Conservation (phyloP, 1,140 invertebrate genomes). For the Globodera ellingtonae region DNA sequence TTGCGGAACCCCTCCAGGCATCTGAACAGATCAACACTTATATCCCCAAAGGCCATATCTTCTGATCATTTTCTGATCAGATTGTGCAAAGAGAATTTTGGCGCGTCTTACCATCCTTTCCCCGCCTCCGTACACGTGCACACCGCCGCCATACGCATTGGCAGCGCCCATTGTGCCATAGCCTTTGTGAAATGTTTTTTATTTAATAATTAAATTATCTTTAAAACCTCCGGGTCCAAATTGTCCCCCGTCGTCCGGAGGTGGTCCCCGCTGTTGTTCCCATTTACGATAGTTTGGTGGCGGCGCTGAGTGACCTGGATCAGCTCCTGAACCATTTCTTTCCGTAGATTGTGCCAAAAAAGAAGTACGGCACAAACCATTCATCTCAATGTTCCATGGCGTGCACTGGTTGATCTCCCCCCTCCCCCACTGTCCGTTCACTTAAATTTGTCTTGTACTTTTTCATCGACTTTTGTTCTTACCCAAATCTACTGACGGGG, state of each 20-base stretch:
- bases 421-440: slow-evolving; percentile 27
- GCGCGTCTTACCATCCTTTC: slow-evolving; percentile 1
- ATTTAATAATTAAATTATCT: not conserved
- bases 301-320: slow-evolving; percentile 7
- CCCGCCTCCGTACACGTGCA: slow-evolving; percentile 11
- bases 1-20: slow-evolving; percentile 1
- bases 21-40: not conserved
- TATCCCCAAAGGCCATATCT: not conserved
- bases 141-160: not conserved
- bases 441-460: not conserved
- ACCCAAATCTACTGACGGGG: not conserved
- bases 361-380: not conserved
- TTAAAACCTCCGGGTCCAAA: not conserved
- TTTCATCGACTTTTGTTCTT: not conserved
- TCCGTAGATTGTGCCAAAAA: not conserved
- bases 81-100: not conserved
- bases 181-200: not conserved
- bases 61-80: not conserved
- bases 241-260: slow-evolving; percentile 16
- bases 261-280: slow-evolving; percentile 17
- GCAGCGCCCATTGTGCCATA: not conserved
- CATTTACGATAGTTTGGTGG: slow-evolving; percentile 18
- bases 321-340: not conserved
- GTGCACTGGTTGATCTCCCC: slow-evolving; percentile 28
- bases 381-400: slow-evolving; percentile 31